Conservation (phyloP, 2,113 vertebrate genomes). For the Lampris incognitus region DNA sequence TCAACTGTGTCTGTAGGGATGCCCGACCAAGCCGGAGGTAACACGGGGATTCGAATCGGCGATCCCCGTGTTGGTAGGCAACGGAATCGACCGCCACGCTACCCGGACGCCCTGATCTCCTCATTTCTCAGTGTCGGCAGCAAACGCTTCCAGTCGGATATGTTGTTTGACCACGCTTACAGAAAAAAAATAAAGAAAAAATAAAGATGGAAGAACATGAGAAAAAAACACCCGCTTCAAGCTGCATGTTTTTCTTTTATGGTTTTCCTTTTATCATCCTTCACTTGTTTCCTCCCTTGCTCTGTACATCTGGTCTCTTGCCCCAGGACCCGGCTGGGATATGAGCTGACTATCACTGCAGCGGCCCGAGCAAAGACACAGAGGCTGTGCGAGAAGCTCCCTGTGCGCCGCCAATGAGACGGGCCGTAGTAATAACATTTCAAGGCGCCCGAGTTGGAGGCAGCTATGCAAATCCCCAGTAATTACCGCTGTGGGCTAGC, state of each 20-base stretch:
- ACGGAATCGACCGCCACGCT: too few relatives aligned
- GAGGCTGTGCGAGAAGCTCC: slow-evolving; percentile 50
- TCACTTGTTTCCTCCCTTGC: slow-evolving; percentile 29
- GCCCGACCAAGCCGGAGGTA: too few relatives aligned
- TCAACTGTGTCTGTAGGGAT: too few relatives aligned
- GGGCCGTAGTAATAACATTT: slow-evolving; percentile 73
- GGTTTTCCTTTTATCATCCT: slow-evolving; percentile 45
- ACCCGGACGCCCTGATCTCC: neutral
- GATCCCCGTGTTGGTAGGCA: too few relatives aligned
- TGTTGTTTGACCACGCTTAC: slow-evolving; percentile 34
- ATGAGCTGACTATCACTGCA: slow-evolving; percentile 58
- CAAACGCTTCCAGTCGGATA: slow-evolving; percentile 33
- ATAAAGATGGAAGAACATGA: slow-evolving; percentile 34
- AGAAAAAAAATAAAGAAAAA: slow-evolving; percentile 31
- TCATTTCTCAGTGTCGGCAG: slow-evolving; percentile 42
- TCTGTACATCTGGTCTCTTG: slow-evolving; percentile 59
- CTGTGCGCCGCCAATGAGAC: slow-evolving; percentile 49
- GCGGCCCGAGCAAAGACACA: slow-evolving; percentile 56
- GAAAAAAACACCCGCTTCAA: slow-evolving; percentile 39
- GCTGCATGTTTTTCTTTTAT: slow-evolving; percentile 43
- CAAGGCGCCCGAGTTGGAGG: slow-evolving; percentile 54
- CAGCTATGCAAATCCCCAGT: slow-evolving; percentile 73
- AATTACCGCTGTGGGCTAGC: slow-evolving; percentile 78
- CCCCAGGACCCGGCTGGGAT: slow-evolving; percentile 61
- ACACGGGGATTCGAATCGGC: too few relatives aligned